Percentiles rank a stretch among this genome's conserved stretches.
Evolutionary conservation across 2,888 invertebrate species (phyloP).

Genomic region (Polymixis lichenea): DNA sequence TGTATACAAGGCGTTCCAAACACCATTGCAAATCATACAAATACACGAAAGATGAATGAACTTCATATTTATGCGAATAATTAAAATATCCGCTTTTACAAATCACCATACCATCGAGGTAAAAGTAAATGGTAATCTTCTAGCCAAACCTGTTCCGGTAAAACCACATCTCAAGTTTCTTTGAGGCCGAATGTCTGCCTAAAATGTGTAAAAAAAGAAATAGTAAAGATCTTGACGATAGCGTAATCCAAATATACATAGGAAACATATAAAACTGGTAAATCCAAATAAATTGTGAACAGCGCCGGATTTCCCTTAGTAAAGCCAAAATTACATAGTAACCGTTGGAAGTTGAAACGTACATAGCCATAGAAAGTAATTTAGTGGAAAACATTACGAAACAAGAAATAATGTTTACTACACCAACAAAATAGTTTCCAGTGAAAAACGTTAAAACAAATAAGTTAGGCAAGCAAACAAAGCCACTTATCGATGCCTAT

Average conservation of each 20-base stretch:
- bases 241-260: conserved; percentile 38
- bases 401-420: conserved; percentile 63
- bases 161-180: conserved; percentile 12
- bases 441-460: conserved; percentile 63
- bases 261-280: conserved; percentile 36
- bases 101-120: conserved; percentile 31
- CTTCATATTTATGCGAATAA: conserved; percentile 46
- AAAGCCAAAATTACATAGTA: conserved; percentile 44
- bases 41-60: conserved; percentile 51
- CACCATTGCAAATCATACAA: conserved; percentile 27
- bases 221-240: conserved; percentile 20
- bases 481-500: conserved; percentile 66
- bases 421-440: conserved; percentile 60
- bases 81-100: conserved; percentile 36
- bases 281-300: conserved; percentile 45
- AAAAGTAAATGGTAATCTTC: conserved; percentile 34
- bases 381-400: conserved; percentile 56
- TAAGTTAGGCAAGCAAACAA: conserved; percentile 65
- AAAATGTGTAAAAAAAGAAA: conserved; percentile 28
- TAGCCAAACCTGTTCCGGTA: conserved; percentile 43
- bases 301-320: conserved; percentile 58
- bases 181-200: conserved; percentile 8
- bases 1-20: conserved; percentile 39
- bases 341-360: conserved; percentile 11
- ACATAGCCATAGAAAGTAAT: conserved; percentile 31